Conservation (phyloP, 1,140 invertebrate genomes). For the Papilio polyxenes region DNA sequence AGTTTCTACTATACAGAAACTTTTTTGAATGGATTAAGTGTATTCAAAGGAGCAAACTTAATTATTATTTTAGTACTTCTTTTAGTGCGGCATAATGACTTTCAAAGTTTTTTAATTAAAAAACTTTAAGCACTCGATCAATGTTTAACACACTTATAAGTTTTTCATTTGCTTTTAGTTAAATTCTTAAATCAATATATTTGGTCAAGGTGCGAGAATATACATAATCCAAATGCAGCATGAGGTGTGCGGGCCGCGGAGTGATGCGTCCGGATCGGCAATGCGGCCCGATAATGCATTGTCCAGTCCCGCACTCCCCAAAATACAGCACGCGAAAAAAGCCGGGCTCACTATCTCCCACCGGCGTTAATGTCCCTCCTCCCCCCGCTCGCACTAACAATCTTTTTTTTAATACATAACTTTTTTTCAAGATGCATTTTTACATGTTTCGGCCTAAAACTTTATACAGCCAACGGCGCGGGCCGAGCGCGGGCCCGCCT, state of each 20-base stretch:
- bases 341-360: constrained; percentile 69
- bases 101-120: constrained; percentile 9
- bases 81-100: not conserved
- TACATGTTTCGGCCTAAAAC: constrained; percentile 81
- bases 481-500: constrained; percentile 72
- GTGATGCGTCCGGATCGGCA: constrained; percentile 67
- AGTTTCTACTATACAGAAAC: not conserved
- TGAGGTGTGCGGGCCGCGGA: constrained; percentile 67
- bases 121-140: not conserved
- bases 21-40: constrained; percentile 1
- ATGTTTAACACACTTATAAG: not conserved
- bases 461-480: constrained; percentile 76
- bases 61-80: not conserved
- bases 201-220: constrained; percentile 8
- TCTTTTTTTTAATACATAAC: constrained; percentile 81
- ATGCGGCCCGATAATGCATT: constrained; percentile 74
- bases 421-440: constrained; percentile 81
- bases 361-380: constrained; percentile 73
- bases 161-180: not conserved
- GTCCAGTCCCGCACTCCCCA: constrained; percentile 75
- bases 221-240: constrained; percentile 38
- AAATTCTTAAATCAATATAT: not conserved
- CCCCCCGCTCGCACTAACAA: constrained; percentile 77
- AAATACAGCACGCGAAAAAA: constrained; percentile 79
- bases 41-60: constrained; percentile 6